phyloP scores from a whole-genome alignment of 2,113 vertebrate genomes.

The Ochotona curzoniae region DNA sequence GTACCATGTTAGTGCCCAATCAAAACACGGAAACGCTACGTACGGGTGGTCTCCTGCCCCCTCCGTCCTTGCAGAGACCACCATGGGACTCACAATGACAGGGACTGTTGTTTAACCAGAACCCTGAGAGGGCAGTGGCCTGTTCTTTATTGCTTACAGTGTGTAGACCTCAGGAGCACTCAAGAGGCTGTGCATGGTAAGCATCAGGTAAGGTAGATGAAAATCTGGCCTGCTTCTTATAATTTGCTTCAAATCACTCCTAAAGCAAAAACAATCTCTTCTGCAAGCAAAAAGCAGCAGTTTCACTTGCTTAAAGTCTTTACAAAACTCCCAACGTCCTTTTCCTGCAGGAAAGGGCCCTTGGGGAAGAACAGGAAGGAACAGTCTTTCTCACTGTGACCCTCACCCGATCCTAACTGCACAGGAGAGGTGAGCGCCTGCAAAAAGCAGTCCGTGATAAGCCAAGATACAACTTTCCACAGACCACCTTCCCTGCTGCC shows the following conservation, averaged over 20 bases:
- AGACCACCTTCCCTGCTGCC: neutral
- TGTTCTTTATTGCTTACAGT: neutral
- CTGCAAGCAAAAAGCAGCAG: neutral
- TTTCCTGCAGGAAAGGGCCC: neutral
- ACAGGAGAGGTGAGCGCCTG: neutral
- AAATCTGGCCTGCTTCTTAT: neutral
- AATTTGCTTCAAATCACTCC: neutral
- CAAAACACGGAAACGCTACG: neutral
- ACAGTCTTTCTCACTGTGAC: neutral
- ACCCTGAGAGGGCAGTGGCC: neutral
- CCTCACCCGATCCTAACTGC: neutral
- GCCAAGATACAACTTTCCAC: neutral
- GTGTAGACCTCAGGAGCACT: neutral
- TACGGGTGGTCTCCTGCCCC: neutral
- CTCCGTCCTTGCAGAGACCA: neutral
- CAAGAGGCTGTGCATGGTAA: neutral
- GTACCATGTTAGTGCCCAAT: neutral
- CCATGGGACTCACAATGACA: neutral
- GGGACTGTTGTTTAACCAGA: neutral
- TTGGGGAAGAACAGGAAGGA: neutral
- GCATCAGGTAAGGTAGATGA: neutral
- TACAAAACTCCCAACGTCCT: neutral
- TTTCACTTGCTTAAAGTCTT: neutral
- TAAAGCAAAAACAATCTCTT: neutral
- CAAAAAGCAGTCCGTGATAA: neutral